Evolutionary conservation across 2,888 invertebrate genomes (phyloP).

Genomic region (Acrobasis consociella): DNA sequence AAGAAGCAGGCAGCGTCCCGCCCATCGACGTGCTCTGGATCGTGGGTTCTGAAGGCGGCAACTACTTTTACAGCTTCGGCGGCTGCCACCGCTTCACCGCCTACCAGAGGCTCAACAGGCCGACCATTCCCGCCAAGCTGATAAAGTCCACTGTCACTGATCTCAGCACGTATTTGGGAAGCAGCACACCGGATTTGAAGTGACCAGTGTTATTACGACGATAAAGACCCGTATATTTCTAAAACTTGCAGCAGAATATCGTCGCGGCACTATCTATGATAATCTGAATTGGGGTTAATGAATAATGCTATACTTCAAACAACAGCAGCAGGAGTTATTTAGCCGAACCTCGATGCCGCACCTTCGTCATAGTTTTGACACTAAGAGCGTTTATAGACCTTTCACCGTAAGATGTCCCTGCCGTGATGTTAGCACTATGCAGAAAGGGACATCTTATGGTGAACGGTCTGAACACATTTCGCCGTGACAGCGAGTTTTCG

Average conservation of each 20-base stretch:
- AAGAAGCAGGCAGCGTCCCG: conserved; percentile 85
- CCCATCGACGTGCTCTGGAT: conserved; percentile 95
- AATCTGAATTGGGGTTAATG: too few relatives aligned
- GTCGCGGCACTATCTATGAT: neutral
- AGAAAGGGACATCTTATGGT: too few relatives aligned
- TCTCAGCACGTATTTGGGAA: conserved; percentile 89
- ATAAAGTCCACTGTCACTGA: conserved; percentile 89
- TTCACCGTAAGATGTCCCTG: too few relatives aligned
- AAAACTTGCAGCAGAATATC: neutral
- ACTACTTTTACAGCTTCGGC: conserved; percentile 95
- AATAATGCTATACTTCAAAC: too few relatives aligned
- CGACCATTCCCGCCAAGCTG: conserved; percentile 91
- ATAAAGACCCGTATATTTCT: too few relatives aligned
- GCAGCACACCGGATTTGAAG: conserved; percentile 92
- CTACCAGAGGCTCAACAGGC: conserved; percentile 85
- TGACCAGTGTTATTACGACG: conserved; percentile 47
- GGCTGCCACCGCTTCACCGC: conserved; percentile 95
- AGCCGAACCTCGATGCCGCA: too few relatives aligned
- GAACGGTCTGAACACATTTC: too few relatives aligned
- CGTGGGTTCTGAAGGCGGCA: conserved; percentile 89
- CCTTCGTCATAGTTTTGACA: too few relatives aligned
- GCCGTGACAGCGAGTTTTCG: too few relatives aligned
- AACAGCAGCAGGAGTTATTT: too few relatives aligned
- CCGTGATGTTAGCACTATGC: too few relatives aligned
- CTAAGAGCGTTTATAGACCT: too few relatives aligned